Percentiles rank a stretch among this genome's conserved stretches.
Evolutionary conservation across 2,113 vertebrate genomes (phyloP).

Genomic region (Eclectus roratus): DNA sequence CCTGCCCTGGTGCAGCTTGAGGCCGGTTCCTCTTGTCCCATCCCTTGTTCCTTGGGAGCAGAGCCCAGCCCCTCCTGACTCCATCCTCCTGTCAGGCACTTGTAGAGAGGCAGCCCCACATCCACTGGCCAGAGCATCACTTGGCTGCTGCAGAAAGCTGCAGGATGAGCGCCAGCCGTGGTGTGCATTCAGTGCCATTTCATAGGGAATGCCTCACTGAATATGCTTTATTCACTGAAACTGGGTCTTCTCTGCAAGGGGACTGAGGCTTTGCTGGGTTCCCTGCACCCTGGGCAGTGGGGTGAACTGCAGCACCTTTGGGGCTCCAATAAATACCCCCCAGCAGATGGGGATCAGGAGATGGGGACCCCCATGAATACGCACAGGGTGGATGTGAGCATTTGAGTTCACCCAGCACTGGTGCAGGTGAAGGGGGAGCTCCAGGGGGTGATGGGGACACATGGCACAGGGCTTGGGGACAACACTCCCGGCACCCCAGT

Average conservation of each 20-base stretch:
- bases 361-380: fast-evolving
- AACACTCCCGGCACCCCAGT: fast-evolving
- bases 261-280: neutral
- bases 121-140: fast-evolving
- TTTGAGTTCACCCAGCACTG: neutral
- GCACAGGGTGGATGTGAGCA: fast-evolving
- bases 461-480: fast-evolving
- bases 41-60: neutral
- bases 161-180: neutral
- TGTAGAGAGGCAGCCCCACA: neutral
- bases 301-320: neutral
- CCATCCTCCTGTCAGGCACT: neutral
- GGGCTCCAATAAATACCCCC: fast-evolving
- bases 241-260: neutral
- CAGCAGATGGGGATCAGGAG: fast-evolving
- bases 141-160: neutral
- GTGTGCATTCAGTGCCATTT: neutral
- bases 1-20: neutral
- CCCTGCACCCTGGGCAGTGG: neutral
- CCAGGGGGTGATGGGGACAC: fast-evolving
- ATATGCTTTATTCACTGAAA: neutral
- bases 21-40: neutral
- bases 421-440: neutral
- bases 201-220: fast-evolving
- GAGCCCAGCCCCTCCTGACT: neutral